Percentiles rank a stretch among this genome's conserved stretches.
phyloP scores from a whole-genome alignment of 2,888 invertebrate species.

The Eucera pruinosa region DNA sequence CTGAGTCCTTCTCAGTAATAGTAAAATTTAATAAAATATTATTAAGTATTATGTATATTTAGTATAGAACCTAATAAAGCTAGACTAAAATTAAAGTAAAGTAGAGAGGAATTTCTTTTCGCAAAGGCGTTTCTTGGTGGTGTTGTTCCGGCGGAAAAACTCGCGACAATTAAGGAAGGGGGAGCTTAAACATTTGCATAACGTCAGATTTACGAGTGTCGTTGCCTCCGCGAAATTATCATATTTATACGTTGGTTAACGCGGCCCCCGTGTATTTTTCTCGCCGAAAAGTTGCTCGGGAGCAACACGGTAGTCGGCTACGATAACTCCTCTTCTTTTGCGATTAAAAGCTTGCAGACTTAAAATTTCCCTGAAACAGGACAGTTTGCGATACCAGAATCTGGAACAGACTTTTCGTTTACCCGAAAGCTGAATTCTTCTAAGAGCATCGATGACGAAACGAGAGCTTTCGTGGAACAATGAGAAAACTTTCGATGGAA shows the following conservation, averaged over 20 bases:
- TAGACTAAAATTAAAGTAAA: too few relatives aligned
- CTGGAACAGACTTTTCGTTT: background rate
- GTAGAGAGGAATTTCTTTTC: background rate
- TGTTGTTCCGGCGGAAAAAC: conserved; percentile 19
- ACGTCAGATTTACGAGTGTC: conserved; percentile 44
- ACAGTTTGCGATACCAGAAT: conserved; percentile 8
- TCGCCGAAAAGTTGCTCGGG: conserved; percentile 28
- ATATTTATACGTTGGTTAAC: conserved; percentile 43
- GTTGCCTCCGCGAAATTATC: conserved; percentile 38
- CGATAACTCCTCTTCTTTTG: conserved; percentile 16
- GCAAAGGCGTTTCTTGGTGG: background rate
- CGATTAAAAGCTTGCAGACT: conserved; percentile 42
- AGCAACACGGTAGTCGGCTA: background rate
- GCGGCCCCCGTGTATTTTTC: conserved; percentile 30
- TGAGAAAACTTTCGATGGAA: too few relatives aligned
- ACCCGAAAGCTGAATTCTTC: background rate
- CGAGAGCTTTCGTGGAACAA: background rate
- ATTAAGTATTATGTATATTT: too few relatives aligned
- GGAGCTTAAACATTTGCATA: conserved; percentile 34
- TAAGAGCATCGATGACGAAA: background rate
- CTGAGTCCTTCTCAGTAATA: too few relatives aligned
- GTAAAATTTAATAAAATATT: too few relatives aligned
- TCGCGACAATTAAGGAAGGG: conserved; percentile 32
- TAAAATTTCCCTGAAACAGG: background rate
- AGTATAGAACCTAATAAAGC: too few relatives aligned